Base-by-base conservation (phyloP, 1,140 invertebrate species). In the Calephelis virginiensis region DNA sequence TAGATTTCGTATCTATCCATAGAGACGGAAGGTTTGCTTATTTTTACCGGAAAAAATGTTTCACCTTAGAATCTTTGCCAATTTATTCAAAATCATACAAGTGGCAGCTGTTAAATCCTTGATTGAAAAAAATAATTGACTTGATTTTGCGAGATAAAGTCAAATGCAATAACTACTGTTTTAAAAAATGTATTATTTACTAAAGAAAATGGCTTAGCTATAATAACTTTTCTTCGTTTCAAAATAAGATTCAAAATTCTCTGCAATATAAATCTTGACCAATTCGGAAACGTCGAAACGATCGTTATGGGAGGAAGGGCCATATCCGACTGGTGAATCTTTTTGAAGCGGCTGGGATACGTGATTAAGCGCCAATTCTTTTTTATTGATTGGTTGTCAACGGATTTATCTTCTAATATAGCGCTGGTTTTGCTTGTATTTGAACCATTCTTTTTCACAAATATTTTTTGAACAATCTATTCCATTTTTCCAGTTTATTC, bases 351-450 rank as follows among this genome's bases (percentile, higher is more conserved):
- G 10, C 8, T 6, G 28, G 53, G 28, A 56, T 56, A 56, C 53
- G 53, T 56, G 53, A 28, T 56, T 56, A 56, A 56, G 53, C 53
- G 53, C 37, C 53, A 56, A 56, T 56, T 56, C 53, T n/a, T 38
- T 56, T 56, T 56, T 56, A 56, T 56, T 37, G 53, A 56, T 56
- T 37, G 53, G 53, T 37, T 11, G 17, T 56, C 28, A 56, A 17
- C 11, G 53, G 53, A 56, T 56, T 56, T 56, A 56, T 56, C 53
- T 9, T 37, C 53, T 17, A 56, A 56, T 56, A 56, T 11, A 56
- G 11, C 5, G 14, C 14, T 10, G 28, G 28, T 56, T 56, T 37
- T 56, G 53, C 28, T 56, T 56, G 17, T 56, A 56, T 56, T 56
- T 56, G 17, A 10, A 12, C 5, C 17, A 37, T 37, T 17, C 17